Conservation (phyloP, 2,797 vertebrate species). For the Myotis pilosus region DNA sequence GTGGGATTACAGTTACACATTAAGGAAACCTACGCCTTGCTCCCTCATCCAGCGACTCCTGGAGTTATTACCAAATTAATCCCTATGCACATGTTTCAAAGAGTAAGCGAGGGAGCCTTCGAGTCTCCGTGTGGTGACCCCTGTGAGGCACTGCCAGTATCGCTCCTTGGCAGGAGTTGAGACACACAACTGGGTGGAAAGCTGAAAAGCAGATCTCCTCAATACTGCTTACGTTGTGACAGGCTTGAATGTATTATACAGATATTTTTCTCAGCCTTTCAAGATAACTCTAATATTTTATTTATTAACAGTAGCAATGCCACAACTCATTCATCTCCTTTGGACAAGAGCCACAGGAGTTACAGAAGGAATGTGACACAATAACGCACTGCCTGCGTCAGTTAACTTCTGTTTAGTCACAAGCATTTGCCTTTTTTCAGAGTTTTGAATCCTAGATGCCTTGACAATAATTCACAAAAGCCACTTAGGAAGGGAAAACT, state of each 20-base stretch:
- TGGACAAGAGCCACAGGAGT: not conserved
- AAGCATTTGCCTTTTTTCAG: conserved; percentile 24
- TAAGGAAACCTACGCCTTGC: not conserved
- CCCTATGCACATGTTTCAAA: conserved; percentile 8
- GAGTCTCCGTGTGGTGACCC: not conserved
- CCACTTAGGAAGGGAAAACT: not conserved
- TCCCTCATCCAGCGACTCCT: not conserved
- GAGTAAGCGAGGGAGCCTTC: not conserved
- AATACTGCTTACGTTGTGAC: not conserved
- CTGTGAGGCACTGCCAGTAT: not conserved
- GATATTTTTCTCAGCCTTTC: conserved; percentile 24
- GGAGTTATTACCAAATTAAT: conserved; percentile 36
- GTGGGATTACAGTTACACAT: not conserved
- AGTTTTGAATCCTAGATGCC: not conserved
- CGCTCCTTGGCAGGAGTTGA: not conserved
- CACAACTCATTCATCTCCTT: not conserved
- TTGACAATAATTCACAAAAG: not conserved
- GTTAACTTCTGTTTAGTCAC: conserved; percentile 5
- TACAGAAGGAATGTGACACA: not conserved
- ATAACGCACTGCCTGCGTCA: not conserved
- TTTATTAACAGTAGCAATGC: conserved; percentile 38
- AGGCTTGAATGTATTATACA: not conserved
- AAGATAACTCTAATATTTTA: conserved; percentile 27
- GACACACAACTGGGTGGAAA: not conserved
- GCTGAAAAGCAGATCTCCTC: conserved; percentile 43